Evolutionary conservation across 2,888 invertebrate genomes (phyloP), one percentile per base, ranked within the genome.

Genomic region (Alviniconcha strummeri): DNA sequence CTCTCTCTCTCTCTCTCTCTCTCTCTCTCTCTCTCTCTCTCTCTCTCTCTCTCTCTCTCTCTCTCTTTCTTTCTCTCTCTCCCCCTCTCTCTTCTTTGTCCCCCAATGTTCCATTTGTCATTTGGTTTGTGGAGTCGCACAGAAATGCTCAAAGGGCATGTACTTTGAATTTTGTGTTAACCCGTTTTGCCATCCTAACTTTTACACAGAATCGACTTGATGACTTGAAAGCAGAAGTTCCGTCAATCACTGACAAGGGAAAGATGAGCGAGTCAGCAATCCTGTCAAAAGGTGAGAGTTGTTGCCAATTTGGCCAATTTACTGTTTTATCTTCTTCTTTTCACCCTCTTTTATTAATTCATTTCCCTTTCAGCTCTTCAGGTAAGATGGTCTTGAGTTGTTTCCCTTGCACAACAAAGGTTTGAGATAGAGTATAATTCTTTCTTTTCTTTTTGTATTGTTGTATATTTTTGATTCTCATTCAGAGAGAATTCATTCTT

Each of bases 221-320:
- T 83, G 86, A 86, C 54, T 55, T 87, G 11, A 86, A 85, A 82
- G 83, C 80, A 13, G 60, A 82, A 56, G 84, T 87, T 7, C 87
- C 86, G 19, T 85, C 84, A 13, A 76, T 87, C 13, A 84, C 82
- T 8, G 84, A 87, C 81, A 86, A 86, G 75, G 84, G 85, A 67
- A 87, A 87, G 83, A 82, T 85, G 74, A 87, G 86, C 71, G 87
- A 87, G 81, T 85, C 85, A 54, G 74, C 84, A 36, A 85, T 87
- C 74, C 69, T 87, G n/a, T 74, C 81, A 67, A 86, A 85, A 87
- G 87, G 87, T 87, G 85, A 84, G 87, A 76, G 75, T 36, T 72
- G 74, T 76, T 83, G 80, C 76, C 71, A 67, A 55, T 83, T 69
- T 84, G 19, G 69, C 9, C n/a, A 60, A 57, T 15, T 67, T 84